Percentiles rank a stretch among this genome's conserved stretches.
These are phyloP conservation scores for Argyresthia goedartella DNA, from an alignment of 2,888 invertebrate species.

Conservation along the genomic window DNA sequence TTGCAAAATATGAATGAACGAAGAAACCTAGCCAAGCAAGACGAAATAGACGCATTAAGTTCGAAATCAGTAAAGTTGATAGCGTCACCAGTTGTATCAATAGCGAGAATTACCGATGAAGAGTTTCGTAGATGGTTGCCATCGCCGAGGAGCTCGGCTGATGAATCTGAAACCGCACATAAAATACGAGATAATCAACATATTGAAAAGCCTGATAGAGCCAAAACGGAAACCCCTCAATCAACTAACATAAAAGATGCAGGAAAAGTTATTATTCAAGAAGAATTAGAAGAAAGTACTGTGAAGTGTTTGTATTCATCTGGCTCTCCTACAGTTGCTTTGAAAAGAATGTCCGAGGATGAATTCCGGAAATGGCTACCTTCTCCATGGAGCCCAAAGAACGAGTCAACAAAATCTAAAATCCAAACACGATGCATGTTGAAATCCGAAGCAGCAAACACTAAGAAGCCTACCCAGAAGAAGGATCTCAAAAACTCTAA, in stretches of 20 bases:
- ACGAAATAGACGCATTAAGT: neutral
- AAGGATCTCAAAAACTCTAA: no score
- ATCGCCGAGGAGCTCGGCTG: slow-evolving; percentile 10
- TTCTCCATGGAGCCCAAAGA: neutral
- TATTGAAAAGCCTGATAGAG: neutral
- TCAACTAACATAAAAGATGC: neutral
- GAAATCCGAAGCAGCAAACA: no score
- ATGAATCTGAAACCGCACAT: no score
- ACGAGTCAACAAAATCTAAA: neutral
- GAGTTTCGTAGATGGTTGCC: slow-evolving; percentile 17
- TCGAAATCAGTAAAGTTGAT: neutral
- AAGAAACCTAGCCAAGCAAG: neutral
- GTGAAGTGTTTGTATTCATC: neutral
- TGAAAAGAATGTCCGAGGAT: neutral
- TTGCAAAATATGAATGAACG: no score
- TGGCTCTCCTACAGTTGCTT: neutral
- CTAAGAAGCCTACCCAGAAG: no score
- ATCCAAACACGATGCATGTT: no score
- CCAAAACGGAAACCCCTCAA: neutral
- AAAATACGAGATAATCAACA: no score
- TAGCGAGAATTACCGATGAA: slow-evolving; percentile 10
- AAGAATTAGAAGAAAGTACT: neutral
- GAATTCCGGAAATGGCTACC: neutral
- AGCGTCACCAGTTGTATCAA: neutral
- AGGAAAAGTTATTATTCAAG: neutral